phyloP scores from a whole-genome alignment of 30 jellyfish, hydroid and myxozoan genomes.

The Hydra vulgaris region DNA sequence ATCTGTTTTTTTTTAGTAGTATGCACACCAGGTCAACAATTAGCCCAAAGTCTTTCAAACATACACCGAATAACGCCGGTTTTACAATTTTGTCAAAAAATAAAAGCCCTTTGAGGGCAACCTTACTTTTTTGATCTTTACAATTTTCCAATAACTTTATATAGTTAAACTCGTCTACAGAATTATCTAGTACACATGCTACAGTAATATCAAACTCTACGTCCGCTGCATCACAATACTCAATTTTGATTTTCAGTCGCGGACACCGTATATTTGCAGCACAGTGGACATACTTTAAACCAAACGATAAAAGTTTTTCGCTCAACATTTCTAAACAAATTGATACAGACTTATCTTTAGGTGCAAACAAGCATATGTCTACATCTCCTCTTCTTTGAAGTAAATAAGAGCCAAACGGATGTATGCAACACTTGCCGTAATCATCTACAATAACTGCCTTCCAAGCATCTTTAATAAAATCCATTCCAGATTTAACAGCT shows the following conservation, averaged over 20 bases:
- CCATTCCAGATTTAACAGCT: slow-evolving; percentile 43
- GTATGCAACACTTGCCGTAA: slow-evolving; percentile 13
- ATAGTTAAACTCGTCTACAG: not conserved
- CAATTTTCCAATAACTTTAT: slow-evolving; percentile 9
- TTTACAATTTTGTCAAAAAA: slow-evolving; percentile 31
- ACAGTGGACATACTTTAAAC: slow-evolving; percentile 49
- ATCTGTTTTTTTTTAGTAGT: slow-evolving; percentile 40
- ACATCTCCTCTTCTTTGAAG: slow-evolving; percentile 64
- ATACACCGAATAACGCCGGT: slow-evolving; percentile 28
- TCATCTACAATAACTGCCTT: slow-evolving; percentile 9
- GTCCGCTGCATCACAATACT: slow-evolving; percentile 34
- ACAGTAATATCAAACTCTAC: slow-evolving; percentile 60
- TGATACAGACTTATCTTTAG: slow-evolving; percentile 28
- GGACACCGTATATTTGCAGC: slow-evolving; percentile 91
- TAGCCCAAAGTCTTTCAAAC: slow-evolving; percentile 36
- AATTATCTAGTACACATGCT: slow-evolving; percentile 47
- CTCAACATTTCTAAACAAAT: slow-evolving; percentile 45
- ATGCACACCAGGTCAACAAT: slow-evolving; percentile 51
- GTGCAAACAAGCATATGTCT: slow-evolving; percentile 78
- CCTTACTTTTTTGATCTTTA: slow-evolving; percentile 35
- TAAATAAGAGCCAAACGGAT: slow-evolving; percentile 72
- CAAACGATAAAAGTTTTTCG: slow-evolving; percentile 45
- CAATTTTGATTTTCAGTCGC: slow-evolving; percentile 54
- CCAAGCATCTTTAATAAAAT: slow-evolving; percentile 59
- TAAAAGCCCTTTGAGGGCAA: slow-evolving; percentile 62